phyloP scores from a whole-genome alignment of 1,140 invertebrate genomes.

The Andricus grossulariae region DNA sequence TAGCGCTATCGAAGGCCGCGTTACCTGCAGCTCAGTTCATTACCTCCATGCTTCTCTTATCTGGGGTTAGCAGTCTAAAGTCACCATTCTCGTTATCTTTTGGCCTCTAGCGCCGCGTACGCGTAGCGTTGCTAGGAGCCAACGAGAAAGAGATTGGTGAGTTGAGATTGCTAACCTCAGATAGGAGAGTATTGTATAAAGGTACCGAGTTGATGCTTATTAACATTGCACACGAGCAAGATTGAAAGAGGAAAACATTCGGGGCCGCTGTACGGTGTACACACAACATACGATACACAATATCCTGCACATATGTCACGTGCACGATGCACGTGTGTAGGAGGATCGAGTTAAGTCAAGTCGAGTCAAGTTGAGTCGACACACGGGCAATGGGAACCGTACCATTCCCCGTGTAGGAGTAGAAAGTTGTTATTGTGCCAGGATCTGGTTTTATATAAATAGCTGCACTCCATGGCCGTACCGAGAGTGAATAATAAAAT shows the following conservation, averaged over 20 bases:
- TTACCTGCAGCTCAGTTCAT: too few species aligned
- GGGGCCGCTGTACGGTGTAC: background rate
- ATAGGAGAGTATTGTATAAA: too few species aligned
- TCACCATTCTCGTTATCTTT: too few species aligned
- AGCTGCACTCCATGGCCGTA: slow-evolving; percentile 50
- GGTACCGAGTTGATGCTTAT: background rate
- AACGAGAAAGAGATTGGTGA: too few species aligned
- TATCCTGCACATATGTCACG: slow-evolving; percentile 4
- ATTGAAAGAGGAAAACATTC: background rate
- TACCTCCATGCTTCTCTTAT: too few species aligned
- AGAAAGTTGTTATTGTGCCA: slow-evolving; percentile 68
- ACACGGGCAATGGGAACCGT: slow-evolving; percentile 27
- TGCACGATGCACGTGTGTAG: background rate
- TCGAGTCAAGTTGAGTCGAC: too few species aligned
- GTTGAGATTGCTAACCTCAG: too few species aligned
- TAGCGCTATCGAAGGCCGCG: too few species aligned
- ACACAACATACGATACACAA: background rate
- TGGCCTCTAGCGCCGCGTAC: too few species aligned
- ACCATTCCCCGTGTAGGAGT: slow-evolving; percentile 63
- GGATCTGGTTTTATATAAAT: slow-evolving; percentile 69
- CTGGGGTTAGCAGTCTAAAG: too few species aligned
- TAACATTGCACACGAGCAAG: background rate
- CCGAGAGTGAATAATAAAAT: slow-evolving; percentile 50
- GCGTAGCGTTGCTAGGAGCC: too few species aligned
- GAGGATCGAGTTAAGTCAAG: too few species aligned